Evolutionary conservation across 2,797 vertebrate species (phyloP).

Genomic region (Cebuella pygmaea): DNA sequence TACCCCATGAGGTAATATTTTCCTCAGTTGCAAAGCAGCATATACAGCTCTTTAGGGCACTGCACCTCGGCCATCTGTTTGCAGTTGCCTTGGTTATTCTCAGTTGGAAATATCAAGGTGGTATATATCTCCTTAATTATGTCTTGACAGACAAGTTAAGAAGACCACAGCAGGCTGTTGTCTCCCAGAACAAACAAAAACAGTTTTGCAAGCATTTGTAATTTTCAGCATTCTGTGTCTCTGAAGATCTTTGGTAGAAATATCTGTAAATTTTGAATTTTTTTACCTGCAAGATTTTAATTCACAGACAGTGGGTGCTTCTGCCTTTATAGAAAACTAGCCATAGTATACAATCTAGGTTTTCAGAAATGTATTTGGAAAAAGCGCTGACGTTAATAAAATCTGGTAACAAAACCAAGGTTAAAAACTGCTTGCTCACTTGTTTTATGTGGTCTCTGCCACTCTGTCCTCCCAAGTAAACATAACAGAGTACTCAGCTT

Average conservation of each 20-base stretch:
- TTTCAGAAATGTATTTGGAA: constrained; percentile 6
- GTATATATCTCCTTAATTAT: constrained; percentile 53
- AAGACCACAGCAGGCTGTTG: constrained; percentile 15
- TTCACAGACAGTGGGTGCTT: neutral
- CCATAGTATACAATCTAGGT: neutral
- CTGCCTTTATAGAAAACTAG: constrained; percentile 44
- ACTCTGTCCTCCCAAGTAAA: constrained; percentile 21
- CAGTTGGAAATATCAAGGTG: constrained; percentile 3
- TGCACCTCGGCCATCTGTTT: constrained; percentile 22
- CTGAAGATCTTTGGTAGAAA: neutral
- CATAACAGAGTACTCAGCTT: constrained; percentile 40
- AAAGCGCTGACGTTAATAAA: constrained; percentile 66
- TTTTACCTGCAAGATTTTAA: neutral
- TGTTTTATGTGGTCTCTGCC: constrained; percentile 50
- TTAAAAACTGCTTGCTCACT: constrained; percentile 66
- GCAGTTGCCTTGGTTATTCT: constrained; percentile 34
- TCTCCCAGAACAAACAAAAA: constrained; percentile 24
- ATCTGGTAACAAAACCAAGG: constrained; percentile 53
- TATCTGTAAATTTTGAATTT: neutral
- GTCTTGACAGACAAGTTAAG: constrained; percentile 55
- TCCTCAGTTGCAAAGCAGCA: neutral
- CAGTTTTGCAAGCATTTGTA: neutral
- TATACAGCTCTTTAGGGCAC: neutral
- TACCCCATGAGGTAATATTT: constrained; percentile 48
- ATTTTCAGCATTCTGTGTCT: constrained; percentile 31